Percentiles rank a stretch among this genome's conserved stretches.
These are phyloP conservation scores for Ranitomeya variabilis DNA, from an alignment of 2,113 vertebrate genomes.

Conservation along the genomic window DNA sequence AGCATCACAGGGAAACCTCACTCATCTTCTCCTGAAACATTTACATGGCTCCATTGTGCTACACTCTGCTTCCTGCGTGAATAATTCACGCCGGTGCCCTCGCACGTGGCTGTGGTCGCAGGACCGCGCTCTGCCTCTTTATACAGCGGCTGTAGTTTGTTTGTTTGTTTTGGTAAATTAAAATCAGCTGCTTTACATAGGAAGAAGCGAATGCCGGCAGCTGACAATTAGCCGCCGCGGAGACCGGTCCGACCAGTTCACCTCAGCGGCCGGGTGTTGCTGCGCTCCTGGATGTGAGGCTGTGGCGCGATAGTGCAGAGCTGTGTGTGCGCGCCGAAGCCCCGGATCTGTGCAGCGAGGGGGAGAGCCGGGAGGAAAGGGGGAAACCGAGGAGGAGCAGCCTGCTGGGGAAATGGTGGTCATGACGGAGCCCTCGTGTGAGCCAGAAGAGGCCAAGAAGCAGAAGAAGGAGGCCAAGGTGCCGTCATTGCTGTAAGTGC, in stretches of 20 bases:
- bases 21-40: slow-evolving; percentile 50
- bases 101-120: not conserved
- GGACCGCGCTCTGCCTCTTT: no score
- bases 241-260: slow-evolving; percentile 67
- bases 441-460: slow-evolving; percentile 65
- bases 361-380: not conserved
- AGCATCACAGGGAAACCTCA: slow-evolving; percentile 1
- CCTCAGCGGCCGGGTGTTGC: no score
- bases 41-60: slow-evolving; percentile 44
- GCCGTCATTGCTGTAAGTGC: slow-evolving; percentile 66
- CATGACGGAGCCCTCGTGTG: slow-evolving; percentile 67
- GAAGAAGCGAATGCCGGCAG: slow-evolving; percentile 44
- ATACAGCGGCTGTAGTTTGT: not conserved
- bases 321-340: not conserved
- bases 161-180: not conserved
- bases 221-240: slow-evolving; percentile 55
- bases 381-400: not conserved
- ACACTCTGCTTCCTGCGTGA: slow-evolving; percentile 41
- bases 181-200: not conserved
- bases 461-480: slow-evolving; percentile 63
- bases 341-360: no score
- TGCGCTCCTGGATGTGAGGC: not conserved
- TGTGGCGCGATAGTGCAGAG: not conserved
- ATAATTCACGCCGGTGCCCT: slow-evolving; percentile 61
- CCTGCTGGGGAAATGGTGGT: slow-evolving; percentile 56